Evolutionary conservation across 1,140 invertebrate species (phyloP).

Genomic region (Drosophila melanica): DNA sequence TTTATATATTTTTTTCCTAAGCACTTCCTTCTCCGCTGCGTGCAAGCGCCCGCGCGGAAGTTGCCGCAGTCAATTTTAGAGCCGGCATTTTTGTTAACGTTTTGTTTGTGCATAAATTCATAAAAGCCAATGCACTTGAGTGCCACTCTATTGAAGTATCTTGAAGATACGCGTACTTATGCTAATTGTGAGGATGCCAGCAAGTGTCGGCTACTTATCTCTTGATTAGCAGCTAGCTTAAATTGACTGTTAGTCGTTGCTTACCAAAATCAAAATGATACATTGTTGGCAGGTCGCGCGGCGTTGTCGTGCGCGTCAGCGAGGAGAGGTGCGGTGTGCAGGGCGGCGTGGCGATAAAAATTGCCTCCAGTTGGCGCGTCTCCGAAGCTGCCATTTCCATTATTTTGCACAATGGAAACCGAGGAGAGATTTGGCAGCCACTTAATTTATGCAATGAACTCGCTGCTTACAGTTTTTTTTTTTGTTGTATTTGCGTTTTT

Average conservation of each 20-base stretch:
- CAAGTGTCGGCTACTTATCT: conserved; percentile 11
- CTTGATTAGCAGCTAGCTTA: background rate
- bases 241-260: conserved; percentile 16
- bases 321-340: conserved; percentile 49
- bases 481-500: conserved; percentile 12
- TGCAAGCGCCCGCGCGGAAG: conserved; percentile 68
- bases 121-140: conserved; percentile 28
- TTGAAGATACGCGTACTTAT: conserved; percentile 36
- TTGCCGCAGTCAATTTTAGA: conserved; percentile 9
- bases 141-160: conserved; percentile 25
- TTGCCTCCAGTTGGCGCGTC: conserved; percentile 60
- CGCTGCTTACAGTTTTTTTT: conserved; percentile 34
- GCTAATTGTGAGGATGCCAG: conserved; percentile 4
- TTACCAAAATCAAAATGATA: conserved; percentile 76
- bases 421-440: conserved; percentile 15
- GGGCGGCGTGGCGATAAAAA: conserved; percentile 69
- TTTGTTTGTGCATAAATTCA: conserved; percentile 15
- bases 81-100: conserved; percentile 13
- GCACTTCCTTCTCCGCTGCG: conserved; percentile 56
- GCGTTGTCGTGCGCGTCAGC: conserved; percentile 69
- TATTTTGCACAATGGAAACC: conserved; percentile 23
- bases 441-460: conserved; percentile 74
- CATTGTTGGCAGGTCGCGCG: conserved; percentile 71
- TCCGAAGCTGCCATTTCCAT: conserved; percentile 59
- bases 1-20: conserved; percentile 30